These are phyloP conservation scores for Benitochromis conjunctus DNA, from an alignment of 2,113 vertebrate genomes.

Conservation along the genomic window DNA sequence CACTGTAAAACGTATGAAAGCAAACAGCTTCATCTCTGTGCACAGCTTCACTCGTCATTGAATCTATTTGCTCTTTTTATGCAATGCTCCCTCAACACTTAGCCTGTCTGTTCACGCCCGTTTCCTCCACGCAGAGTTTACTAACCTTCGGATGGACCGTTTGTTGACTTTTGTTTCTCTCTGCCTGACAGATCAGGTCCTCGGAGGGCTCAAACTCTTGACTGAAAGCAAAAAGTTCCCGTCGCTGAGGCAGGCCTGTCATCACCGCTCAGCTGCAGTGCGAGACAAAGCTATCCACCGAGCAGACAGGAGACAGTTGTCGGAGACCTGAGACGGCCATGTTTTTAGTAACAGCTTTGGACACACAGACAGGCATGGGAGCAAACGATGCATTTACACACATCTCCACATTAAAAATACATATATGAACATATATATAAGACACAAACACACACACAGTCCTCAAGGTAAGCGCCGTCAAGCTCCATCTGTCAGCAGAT, in stretches of 20 bases:
- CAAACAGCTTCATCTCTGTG: background rate
- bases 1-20: background rate
- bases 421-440: accelerated
- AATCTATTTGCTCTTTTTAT: constrained; percentile 7
- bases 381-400: background rate
- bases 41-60: background rate
- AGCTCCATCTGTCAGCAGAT: background rate
- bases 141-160: background rate
- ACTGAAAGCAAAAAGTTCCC: constrained; percentile 6
- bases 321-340: background rate
- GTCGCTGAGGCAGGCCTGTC: constrained; percentile 26
- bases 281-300: constrained; percentile 16
- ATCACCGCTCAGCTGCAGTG: background rate
- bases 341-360: background rate
- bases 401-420: background rate
- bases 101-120: background rate
- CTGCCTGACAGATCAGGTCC: constrained; percentile 1
- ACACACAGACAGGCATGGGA: background rate
- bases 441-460: background rate
- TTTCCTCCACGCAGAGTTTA: background rate
- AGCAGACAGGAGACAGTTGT: background rate
- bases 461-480: background rate
- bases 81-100: background rate
- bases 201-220: constrained; percentile 1
- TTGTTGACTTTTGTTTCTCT: constrained; percentile 14